Base-by-base conservation (phyloP, 2,888 invertebrate species). In the Ennomos quercinarius region DNA sequence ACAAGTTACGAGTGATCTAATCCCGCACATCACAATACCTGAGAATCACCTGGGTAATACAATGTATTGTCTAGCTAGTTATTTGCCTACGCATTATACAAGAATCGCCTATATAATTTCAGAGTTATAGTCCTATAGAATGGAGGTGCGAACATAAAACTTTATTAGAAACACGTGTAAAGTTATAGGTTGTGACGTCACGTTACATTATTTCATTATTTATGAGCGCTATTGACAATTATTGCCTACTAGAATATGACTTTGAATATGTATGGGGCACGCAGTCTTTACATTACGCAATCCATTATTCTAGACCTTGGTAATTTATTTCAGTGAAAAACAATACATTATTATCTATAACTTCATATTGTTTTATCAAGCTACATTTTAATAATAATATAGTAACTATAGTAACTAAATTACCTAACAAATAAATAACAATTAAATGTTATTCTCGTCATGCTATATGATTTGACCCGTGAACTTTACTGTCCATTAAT, bases 111-210 rank as follows among this genome's bases (percentile, higher is more conserved):
- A 86, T 89, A 87, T 86, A 84, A 77, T 83, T 84, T 83, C 74
- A 84, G 80, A 87, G 83, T 88, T 89, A 89, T 86, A 73, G 81
- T 80, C 80, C 81, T 77, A 82, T 78, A 81, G 78, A 84, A 84
- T 80, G 75, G 76, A 83, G 75, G 84, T 84, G 83, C 83, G 83
- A 80, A 80, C 87, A 89, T 89, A 87, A 89, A 88, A 76, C 81
- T 89, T 91, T 89, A 91, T 91, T 82, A 72, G 73, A 73, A 82
- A 89, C 91, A 90, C 91, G 91, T 90, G 89, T 86, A 89, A 76
- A 60, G 70, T 81, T 76, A 85, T 77, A 70, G 73, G 66, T 71
- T 65, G 71, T 82, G 78, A 84, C 78, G 81, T 76, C 74, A 74
- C 61, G 56, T 58, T 66, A 57, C 66, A 68, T 73, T 71, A 80